Percentiles rank a stretch among this genome's conserved stretches.
phyloP scores from a whole-genome alignment of 2,113 vertebrate genomes.

The Peucedramus taeniatus region DNA sequence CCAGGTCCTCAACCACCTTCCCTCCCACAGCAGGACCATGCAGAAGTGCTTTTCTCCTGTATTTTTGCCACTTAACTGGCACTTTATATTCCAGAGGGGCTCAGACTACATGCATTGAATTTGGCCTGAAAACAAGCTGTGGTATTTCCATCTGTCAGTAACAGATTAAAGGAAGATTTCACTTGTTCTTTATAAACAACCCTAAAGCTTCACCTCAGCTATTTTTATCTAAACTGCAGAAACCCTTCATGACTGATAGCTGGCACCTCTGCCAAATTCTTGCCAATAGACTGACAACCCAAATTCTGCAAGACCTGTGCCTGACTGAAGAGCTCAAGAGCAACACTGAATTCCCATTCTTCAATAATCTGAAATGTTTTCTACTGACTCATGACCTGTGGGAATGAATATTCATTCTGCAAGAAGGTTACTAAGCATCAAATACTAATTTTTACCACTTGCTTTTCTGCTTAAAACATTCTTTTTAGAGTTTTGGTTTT shows the following conservation, averaged over 20 bases:
- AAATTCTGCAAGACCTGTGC: not conserved
- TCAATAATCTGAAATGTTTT: not conserved
- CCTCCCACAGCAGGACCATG: not conserved
- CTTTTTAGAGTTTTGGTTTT: not conserved
- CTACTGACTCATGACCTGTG: not conserved
- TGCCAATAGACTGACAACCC: not conserved
- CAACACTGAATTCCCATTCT: not conserved
- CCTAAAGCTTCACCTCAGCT: conserved; percentile 16
- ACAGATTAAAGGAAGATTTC: conserved; percentile 40
- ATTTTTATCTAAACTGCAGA: conserved; percentile 37
- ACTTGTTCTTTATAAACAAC: not conserved
- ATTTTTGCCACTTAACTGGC: not conserved
- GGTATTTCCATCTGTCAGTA: conserved; percentile 52
- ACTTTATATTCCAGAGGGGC: not conserved
- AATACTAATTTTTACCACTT: not conserved
- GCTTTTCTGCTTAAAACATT: not conserved
- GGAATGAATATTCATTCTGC: not conserved
- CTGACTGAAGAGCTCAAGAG: not conserved
- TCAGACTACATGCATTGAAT: not conserved
- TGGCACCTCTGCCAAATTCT: not conserved
- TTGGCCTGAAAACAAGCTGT: not conserved
- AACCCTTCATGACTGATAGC: not conserved
- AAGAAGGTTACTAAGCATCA: not conserved
- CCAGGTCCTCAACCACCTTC: not conserved
- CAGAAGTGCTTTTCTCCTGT: not conserved